These are phyloP conservation scores for Hystrix brachyura DNA, from an alignment of 2,113 vertebrate genomes.

Conservation along the genomic window DNA sequence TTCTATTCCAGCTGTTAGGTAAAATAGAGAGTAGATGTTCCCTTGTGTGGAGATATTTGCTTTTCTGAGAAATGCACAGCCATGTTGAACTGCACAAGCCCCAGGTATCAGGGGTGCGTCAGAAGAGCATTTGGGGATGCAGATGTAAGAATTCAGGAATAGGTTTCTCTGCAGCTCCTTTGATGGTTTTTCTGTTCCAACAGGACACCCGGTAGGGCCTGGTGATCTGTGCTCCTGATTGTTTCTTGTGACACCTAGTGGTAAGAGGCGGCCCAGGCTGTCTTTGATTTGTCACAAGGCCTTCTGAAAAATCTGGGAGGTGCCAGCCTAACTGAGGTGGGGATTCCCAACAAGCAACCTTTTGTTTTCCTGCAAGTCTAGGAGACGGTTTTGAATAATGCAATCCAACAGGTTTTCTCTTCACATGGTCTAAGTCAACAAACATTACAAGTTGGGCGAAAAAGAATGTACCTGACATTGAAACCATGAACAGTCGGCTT, in stretches of 20 bases:
- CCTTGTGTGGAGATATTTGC: not conserved
- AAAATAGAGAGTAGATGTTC: not conserved
- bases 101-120: not conserved
- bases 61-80: not conserved
- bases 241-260: conserved; percentile 54
- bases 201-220: not conserved
- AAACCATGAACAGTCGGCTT: not conserved
- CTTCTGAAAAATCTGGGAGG: conserved; percentile 59
- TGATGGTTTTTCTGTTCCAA: not conserved
- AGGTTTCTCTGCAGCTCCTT: not conserved
- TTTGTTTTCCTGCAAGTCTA: conserved; percentile 82
- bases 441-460: not conserved
- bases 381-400: conserved; percentile 80
- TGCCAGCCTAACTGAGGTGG: conserved; percentile 75
- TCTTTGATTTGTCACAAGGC: conserved; percentile 66
- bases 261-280: not conserved
- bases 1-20: not conserved
- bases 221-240: not conserved
- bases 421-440: conserved; percentile 23
- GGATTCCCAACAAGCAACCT: conserved; percentile 84
- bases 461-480: conserved; percentile 7
- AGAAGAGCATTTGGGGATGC: not conserved
- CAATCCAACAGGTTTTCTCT: conserved; percentile 67
- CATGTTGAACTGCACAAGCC: not conserved
- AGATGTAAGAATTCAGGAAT: conserved; percentile 42